Base-by-base conservation (phyloP, 2,888 invertebrate species). In the Dryocosmus kuriphilus region DNA sequence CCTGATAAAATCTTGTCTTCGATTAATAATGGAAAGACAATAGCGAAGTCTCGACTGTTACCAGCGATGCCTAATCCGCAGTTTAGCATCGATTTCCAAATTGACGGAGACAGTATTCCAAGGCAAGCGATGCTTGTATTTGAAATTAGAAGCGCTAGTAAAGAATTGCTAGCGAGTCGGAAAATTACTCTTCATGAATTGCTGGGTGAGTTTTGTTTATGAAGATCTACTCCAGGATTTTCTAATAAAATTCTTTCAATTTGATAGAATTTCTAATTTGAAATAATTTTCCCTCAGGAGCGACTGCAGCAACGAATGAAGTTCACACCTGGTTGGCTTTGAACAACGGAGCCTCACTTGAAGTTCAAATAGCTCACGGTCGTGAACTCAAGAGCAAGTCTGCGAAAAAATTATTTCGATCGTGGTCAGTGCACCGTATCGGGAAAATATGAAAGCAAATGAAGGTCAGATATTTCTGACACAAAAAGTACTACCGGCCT, bases 121-220 rank as follows among this genome's bases (percentile, higher is more conserved):
- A 87, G 92, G 38, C 92, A 92, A 71, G 90, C 92, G n/a, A 82
- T 89, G 24, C 84, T 93, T 3, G 87, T 92, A 77, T 92, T 93
- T 83, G 93, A 93, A 80, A 90, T 93, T 76, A 92, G 91, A 61
- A 91, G 91, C 76, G 92, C 92, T 35, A 92, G 91, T 79, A 93
- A 93, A 82, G 92, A 93, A 80, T 88, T 92, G 75, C 77, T 93
- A 38, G 92, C 93, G 30, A 92, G 92, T 73, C 90, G 92, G 77
- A 89, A 91, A 75, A 90, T 92, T 77, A 90, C 91, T 1, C 85
- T 93, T 22, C 91, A 92, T 32, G 91, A 92, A 76, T 88, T 93
- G 35, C 87, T 93, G 74, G 93, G 93, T 93, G 84, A 81, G 82
- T 60, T 16, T 16, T 41, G 16, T 41, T 41, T 51, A 7, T n/a